A percentile compares a stretch with the other conserved stretches of the same genome.
Conservation (phyloP, 1,140 invertebrate genomes). For the Marisa cornuarietis region DNA sequence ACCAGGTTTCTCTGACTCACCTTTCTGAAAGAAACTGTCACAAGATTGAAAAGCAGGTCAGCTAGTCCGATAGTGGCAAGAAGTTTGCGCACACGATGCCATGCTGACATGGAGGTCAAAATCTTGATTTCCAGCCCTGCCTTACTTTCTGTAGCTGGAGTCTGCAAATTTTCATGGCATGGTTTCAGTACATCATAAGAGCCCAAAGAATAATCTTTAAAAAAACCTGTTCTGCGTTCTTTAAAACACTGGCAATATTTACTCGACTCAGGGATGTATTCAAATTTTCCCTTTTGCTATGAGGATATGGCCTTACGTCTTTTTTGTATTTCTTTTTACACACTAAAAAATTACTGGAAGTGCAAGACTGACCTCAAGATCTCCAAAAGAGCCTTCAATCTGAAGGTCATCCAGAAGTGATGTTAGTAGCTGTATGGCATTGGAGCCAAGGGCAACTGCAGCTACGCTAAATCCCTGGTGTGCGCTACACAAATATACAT, state of each 20-base stretch:
- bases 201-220: background rate
- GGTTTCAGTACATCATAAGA: background rate
- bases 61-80: conserved; percentile 76
- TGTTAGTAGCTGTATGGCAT: conserved; percentile 76
- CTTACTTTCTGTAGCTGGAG: conserved; percentile 1
- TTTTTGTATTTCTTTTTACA: background rate
- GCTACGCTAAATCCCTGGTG: conserved; percentile 82
- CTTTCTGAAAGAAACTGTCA: conserved; percentile 89
- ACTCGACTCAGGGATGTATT: background rate
- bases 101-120: conserved; percentile 66
- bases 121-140: conserved; percentile 45
- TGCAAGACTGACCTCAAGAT: conserved; percentile 26
- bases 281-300: background rate
- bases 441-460: conserved; percentile 81
- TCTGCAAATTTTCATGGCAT: conserved; percentile 3
- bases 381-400: conserved; percentile 50
- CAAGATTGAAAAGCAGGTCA: conserved; percentile 85
- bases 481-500: conserved; percentile 28
- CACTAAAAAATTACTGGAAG: background rate
- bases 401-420: conserved; percentile 77
- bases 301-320: background rate
- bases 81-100: conserved; percentile 75
- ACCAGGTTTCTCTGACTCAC: conserved; percentile 61
- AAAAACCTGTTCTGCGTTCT: background rate
- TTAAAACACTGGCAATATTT: background rate